These are phyloP conservation scores for Bembecia ichneumoniformis DNA, from an alignment of 2,888 invertebrate genomes.

Conservation along the genomic window DNA sequence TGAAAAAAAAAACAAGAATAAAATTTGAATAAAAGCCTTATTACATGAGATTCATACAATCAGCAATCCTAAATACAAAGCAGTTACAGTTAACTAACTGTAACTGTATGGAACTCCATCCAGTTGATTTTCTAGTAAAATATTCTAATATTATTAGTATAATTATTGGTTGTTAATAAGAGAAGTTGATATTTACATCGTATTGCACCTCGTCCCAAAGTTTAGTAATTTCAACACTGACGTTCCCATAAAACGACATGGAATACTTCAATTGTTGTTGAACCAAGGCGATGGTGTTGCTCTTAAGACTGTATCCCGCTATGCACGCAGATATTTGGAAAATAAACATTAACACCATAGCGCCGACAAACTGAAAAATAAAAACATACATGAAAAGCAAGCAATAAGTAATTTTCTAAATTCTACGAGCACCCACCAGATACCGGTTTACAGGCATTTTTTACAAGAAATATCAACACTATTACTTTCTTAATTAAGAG, in stretches of 20 bases:
- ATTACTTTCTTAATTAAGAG: no score
- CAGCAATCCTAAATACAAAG: no score
- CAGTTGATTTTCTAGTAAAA: no score
- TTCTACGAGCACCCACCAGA: neutral
- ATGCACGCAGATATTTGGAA: slow-evolving; percentile 84
- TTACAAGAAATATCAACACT: no score
- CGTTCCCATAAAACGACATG: slow-evolving; percentile 57
- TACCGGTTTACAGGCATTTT: no score
- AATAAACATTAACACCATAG: slow-evolving; percentile 80
- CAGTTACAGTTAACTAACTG: no score
- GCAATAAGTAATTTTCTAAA: neutral
- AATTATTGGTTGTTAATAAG: no score
- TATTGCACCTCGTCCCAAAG: slow-evolving; percentile 77
- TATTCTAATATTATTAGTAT: no score
- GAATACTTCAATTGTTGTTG: slow-evolving; percentile 60
- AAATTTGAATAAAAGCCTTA: no score
- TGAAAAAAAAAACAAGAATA: no score
- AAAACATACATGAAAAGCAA: neutral
- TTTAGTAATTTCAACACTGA: slow-evolving; percentile 41
- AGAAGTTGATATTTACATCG: slow-evolving; percentile 46
- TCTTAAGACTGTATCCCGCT: slow-evolving; percentile 76
- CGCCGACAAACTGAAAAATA: slow-evolving; percentile 72
- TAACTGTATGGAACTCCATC: no score
- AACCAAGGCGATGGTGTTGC: slow-evolving; percentile 68
- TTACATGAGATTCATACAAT: no score